Base-by-base conservation (phyloP, 2,113 vertebrate genomes). In the Onychostruthus taczanowskii region DNA sequence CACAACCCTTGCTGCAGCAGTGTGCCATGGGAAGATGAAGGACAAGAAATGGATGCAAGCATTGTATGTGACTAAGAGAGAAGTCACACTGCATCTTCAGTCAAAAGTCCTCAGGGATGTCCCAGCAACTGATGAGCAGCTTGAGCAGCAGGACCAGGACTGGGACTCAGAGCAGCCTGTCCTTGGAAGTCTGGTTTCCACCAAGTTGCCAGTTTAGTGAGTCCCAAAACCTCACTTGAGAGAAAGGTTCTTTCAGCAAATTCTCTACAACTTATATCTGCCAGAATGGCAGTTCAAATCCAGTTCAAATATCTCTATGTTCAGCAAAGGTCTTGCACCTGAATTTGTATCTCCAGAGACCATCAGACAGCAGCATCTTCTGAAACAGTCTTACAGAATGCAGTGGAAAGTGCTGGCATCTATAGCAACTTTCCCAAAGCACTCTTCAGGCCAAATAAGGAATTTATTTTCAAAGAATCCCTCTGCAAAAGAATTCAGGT, bases 371-470 rank as follows among this genome's bases (percentile, higher is more conserved):
- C 61, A 50, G 64, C 52, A 33, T 41, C 78, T 82, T 66, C 62
- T 82, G 74, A 75, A 96, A 68, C 21, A 69, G 47, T 33, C 70
- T 76, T 33, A 61, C 24, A 83, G 81, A 81, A 74, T 10, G 27
- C 63, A 93, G 41, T 76, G 73, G 61, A 30, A 90, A 93, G 52
- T 88, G 59, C 68, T 90, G 83, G 61, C 90, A 80, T 90, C 85
- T 80, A 31, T 13, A 91, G 26, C 69, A 74, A 70, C 33, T 44
- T 85, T 80, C 30, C 53, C 72, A 88, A 88, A 61, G 73, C 79
- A 80, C 41, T 86, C 46, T 74, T 86, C 85, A 77, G 63, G 82
- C 88, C 95, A 96, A 95, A 97, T 95, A 93, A 92, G 90, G 83
- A 95, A 92, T 84, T 95, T 84, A 30, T 95, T 91, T 90, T 72